phyloP scores from a whole-genome alignment of 2,888 invertebrate genomes.

The Cetonia aurata region DNA sequence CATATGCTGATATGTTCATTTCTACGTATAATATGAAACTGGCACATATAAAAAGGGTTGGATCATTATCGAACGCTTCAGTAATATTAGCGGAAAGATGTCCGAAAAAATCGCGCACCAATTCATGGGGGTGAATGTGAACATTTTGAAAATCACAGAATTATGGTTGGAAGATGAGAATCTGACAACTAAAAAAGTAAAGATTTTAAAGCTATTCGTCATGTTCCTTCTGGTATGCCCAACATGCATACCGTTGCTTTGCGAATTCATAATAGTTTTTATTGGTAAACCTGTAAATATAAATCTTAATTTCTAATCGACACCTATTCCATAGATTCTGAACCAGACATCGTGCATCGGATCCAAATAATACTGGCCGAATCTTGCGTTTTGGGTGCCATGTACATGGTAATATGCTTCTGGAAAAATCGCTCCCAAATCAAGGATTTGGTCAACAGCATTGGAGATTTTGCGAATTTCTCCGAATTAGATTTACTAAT shows the following conservation, averaged over 20 bases:
- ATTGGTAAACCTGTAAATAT: conserved; percentile 15
- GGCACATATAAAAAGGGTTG: too few relatives aligned
- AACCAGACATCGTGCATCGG: conserved; percentile 33
- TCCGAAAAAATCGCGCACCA: conserved; percentile 6
- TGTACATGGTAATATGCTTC: conserved; percentile 56
- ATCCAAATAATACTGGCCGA: conserved; percentile 53
- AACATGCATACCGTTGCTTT: conserved; percentile 26
- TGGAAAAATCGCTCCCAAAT: conserved; percentile 50
- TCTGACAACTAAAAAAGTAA: conserved; percentile 25
- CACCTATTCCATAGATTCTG: conserved; percentile 20
- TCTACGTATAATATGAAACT: too few relatives aligned
- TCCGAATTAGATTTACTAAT: conserved; percentile 45
- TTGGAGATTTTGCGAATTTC: conserved; percentile 42
- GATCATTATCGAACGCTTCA: neutral
- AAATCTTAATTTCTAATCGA: neutral
- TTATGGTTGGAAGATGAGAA: conserved; percentile 40
- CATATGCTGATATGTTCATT: too few relatives aligned
- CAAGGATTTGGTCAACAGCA: conserved; percentile 42
- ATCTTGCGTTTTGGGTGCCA: conserved; percentile 54
- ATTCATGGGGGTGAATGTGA: conserved; percentile 42
- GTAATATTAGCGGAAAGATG: neutral
- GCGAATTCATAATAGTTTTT: conserved; percentile 24
- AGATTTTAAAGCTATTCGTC: conserved; percentile 17
- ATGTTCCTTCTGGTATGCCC: conserved; percentile 16
- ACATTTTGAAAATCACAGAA: conserved; percentile 35